Evolutionary conservation across 2,888 invertebrate genomes (phyloP).

Genomic region (Aromia moschata): DNA sequence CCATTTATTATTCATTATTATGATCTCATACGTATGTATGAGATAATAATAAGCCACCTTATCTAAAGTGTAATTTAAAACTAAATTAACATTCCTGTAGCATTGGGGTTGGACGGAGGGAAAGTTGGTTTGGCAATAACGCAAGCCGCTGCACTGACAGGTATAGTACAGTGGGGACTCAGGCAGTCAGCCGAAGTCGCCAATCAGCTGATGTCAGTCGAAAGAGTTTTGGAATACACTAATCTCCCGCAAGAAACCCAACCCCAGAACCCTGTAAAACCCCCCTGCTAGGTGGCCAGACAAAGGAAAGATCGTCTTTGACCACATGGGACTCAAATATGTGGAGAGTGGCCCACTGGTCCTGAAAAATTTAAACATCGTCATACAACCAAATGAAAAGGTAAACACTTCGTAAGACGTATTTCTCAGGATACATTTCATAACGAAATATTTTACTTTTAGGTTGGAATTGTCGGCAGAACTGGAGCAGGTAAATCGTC

Average conservation of each 20-base stretch:
- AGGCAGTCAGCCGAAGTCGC: conserved; percentile 84
- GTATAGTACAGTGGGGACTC: conserved; percentile 80
- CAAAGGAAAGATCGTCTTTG: conserved; percentile 71
- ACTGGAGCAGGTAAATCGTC: conserved; percentile 89
- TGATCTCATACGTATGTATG: no score
- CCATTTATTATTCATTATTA: no score
- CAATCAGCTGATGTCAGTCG: conserved; percentile 82
- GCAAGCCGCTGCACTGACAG: conserved; percentile 70
- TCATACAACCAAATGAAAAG: conserved; percentile 76
- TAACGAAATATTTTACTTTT: conserved; percentile 47
- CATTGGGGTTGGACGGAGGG: conserved; percentile 63
- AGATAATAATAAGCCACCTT: no score
- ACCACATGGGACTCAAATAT: conserved; percentile 74
- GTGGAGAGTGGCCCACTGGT: conserved; percentile 71
- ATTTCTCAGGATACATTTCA: neutral
- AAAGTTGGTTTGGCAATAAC: conserved; percentile 74
- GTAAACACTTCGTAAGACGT: conserved; percentile 56
- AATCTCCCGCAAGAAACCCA: conserved; percentile 71
- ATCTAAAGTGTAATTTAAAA: no score
- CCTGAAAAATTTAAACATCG: conserved; percentile 76
- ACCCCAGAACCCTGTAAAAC: conserved; percentile 64
- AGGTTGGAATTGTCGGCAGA: conserved; percentile 84
- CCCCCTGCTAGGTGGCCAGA: conserved; percentile 73
- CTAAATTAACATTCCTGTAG: no score
- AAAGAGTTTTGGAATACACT: conserved; percentile 85